Percentiles rank a stretch among this genome's conserved stretches.
These are phyloP conservation scores for Leontopithecus rosalia DNA, from an alignment of 2,797 vertebrate species.

Conservation along the genomic window DNA sequence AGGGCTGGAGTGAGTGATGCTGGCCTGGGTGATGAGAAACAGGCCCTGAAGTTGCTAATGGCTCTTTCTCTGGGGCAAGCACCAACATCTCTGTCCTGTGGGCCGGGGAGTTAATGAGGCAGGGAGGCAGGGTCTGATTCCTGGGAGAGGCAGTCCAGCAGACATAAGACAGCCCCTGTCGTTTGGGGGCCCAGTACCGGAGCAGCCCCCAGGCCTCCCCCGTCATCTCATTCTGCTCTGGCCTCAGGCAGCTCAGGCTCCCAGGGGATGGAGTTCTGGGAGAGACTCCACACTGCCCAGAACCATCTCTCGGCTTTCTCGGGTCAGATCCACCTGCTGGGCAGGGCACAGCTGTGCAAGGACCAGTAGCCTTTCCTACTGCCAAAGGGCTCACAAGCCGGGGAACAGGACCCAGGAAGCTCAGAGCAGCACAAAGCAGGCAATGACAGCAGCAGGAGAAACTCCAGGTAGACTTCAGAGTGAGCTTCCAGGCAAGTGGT, in stretches of 20 bases:
- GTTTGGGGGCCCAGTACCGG: background rate
- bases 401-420: background rate
- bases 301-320: background rate
- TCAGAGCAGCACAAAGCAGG: background rate
- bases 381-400: background rate
- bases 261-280: too few species aligned
- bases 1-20: background rate
- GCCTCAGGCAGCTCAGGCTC: background rate
- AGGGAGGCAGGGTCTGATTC: background rate
- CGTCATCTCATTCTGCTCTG: background rate
- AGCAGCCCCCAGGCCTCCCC: background rate
- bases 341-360: background rate
- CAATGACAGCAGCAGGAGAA: background rate
- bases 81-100: background rate
- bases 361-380: background rate
- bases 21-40: fast-evolving
- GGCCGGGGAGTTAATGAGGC: slow-evolving; percentile 18
- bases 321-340: background rate
- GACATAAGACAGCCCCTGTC: background rate
- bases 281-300: background rate
- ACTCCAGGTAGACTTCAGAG: background rate
- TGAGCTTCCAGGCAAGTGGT: background rate
- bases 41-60: background rate
- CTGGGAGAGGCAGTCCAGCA: background rate
- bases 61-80: background rate